Conservation (phyloP, 2,888 invertebrate genomes). For the Mantis religiosa region DNA sequence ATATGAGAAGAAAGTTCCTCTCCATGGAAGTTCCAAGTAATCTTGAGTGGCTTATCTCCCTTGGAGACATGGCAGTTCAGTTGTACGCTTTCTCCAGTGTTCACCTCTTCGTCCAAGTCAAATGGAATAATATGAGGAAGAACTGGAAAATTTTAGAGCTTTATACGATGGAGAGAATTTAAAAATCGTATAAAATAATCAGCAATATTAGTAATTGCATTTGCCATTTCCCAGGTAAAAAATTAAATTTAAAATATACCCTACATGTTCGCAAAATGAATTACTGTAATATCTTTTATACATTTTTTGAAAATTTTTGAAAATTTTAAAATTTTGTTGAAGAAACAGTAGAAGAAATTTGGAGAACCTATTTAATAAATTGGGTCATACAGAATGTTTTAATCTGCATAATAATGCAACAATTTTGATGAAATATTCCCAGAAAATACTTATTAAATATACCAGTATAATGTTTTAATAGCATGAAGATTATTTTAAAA, state of each 20-base stretch:
- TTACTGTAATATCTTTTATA: background rate
- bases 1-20: constrained; percentile 37
- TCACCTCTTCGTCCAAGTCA: constrained; percentile 36
- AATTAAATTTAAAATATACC: background rate
- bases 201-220: background rate
- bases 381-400: too few relatives aligned
- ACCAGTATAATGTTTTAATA: too few relatives aligned
- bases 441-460: too few relatives aligned
- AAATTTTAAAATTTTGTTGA: too few relatives aligned
- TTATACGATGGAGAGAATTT: background rate
- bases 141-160: constrained; percentile 48
- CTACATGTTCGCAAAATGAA: background rate
- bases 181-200: constrained; percentile 4
- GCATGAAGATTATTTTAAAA: too few relatives aligned
- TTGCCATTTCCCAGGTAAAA: background rate
- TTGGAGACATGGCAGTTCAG: constrained; percentile 40
- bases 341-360: too few relatives aligned
- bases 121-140: constrained; percentile 41
- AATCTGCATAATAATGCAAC: too few relatives aligned
- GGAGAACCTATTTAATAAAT: too few relatives aligned
- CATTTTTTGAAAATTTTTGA: too few relatives aligned
- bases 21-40: constrained; percentile 37
- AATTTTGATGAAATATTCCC: too few relatives aligned
- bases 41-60: constrained; percentile 38
- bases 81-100: constrained; percentile 39